A percentile compares a stretch with the other conserved stretches of the same genome.
phyloP scores from a whole-genome alignment of 1,140 invertebrate genomes.

The Bombus waltoni region DNA sequence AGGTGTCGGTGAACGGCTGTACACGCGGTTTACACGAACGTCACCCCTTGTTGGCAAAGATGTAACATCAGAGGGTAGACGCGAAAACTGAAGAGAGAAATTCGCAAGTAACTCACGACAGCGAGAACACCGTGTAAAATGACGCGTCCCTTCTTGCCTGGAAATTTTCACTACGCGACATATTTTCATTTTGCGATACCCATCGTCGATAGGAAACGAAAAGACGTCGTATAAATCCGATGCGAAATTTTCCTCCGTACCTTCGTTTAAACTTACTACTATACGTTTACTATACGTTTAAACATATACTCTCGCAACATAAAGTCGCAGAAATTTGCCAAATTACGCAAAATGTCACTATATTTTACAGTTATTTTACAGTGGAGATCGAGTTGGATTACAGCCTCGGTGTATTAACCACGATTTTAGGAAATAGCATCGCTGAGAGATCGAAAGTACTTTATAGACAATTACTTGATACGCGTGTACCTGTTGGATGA shows the following conservation, averaged over 20 bases:
- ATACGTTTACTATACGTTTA: too few relatives aligned
- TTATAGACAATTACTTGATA: conserved; percentile 13
- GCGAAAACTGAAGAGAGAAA: conserved; percentile 24
- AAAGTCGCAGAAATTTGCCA: too few relatives aligned
- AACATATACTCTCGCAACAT: too few relatives aligned
- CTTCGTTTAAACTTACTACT: too few relatives aligned
- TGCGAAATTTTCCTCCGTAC: too few relatives aligned
- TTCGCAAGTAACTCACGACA: not conserved
- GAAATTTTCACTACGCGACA: not conserved
- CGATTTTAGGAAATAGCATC: conserved; percentile 5
- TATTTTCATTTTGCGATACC: not conserved
- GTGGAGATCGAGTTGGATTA: too few relatives aligned
- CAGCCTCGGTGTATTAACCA: too few relatives aligned
- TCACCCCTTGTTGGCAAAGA: conserved; percentile 62
- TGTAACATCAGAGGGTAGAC: conserved; percentile 61
- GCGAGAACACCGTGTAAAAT: not conserved
- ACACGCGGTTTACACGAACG: conserved; percentile 66
- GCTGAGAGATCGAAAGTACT: not conserved
- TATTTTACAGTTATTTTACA: too few relatives aligned
- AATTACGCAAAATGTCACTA: too few relatives aligned
- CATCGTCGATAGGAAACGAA: not conserved
- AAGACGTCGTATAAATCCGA: too few relatives aligned
- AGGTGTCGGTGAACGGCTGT: conserved; percentile 62
- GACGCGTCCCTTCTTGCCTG: not conserved
- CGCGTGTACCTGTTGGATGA: conserved; percentile 30